Evolutionary conservation across 92 coral and sea anemone species (phyloP).

Genomic region (Bergia puertoricense): DNA sequence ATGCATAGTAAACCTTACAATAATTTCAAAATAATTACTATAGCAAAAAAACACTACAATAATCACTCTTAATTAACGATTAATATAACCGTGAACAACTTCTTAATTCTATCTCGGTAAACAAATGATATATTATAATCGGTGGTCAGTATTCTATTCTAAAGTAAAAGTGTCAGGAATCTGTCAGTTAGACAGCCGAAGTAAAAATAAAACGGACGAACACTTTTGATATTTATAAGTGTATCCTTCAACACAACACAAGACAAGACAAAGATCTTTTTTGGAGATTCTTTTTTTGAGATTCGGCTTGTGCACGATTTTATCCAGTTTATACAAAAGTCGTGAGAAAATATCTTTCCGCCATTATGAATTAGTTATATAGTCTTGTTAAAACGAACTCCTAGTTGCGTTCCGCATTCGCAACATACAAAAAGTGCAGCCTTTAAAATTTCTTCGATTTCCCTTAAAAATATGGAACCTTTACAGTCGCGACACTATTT

Average conservation of each 20-base stretch:
- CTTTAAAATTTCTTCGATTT: conserved; percentile 8
- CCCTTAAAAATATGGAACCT: conserved; percentile 7
- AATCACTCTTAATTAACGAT: background rate
- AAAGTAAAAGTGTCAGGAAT: background rate
- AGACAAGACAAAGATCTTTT: background rate
- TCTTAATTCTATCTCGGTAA: background rate
- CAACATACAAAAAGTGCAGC: conserved; percentile 32
- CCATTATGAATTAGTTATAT: background rate
- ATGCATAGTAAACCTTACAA: background rate
- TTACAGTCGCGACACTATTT: conserved; percentile 11
- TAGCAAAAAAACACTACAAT: background rate
- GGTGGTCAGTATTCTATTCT: background rate
- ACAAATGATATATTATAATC: background rate
- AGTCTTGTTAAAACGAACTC: background rate
- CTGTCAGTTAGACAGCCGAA: background rate
- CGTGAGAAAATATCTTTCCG: background rate
- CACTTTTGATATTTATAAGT: background rate
- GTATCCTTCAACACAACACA: no score
- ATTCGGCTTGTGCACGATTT: background rate
- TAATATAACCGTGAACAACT: no score
- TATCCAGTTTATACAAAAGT: conserved; percentile 15
- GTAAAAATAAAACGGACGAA: background rate
- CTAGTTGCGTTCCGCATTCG: background rate
- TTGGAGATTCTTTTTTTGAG: background rate
- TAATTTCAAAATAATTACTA: background rate